Evolutionary conservation across 2,113 vertebrate species (phyloP).

Genomic region (Butorides virescens): DNA sequence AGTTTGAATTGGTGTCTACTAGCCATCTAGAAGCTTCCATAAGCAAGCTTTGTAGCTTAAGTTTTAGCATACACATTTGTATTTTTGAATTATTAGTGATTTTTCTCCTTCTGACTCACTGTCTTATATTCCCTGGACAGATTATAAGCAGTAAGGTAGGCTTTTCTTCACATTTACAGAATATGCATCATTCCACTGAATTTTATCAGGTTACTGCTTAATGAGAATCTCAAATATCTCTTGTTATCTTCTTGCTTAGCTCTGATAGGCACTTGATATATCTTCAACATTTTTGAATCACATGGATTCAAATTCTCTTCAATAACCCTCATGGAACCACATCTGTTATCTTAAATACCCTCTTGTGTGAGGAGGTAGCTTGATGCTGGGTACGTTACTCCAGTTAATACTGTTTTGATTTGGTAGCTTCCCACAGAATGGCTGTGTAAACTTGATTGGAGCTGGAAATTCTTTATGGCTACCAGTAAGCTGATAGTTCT

Average conservation of each 20-base stretch:
- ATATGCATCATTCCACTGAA: background rate
- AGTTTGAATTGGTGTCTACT: background rate
- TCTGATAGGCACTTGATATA: background rate
- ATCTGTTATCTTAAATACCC: background rate
- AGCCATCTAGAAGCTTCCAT: background rate
- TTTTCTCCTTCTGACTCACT: background rate
- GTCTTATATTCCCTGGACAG: background rate
- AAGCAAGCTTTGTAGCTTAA: background rate
- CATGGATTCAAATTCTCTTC: background rate
- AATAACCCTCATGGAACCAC: background rate
- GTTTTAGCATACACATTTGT: background rate
- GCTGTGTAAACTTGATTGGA: background rate
- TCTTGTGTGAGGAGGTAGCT: background rate
- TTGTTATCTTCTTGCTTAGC: background rate
- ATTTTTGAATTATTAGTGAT: background rate
- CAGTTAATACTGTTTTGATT: background rate
- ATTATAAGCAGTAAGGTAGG: background rate
- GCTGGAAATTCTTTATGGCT: background rate
- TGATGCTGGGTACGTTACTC: background rate
- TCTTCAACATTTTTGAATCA: background rate
- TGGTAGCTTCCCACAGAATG: background rate
- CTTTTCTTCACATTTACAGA: background rate
- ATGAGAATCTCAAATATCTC: background rate
- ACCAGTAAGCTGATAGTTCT: background rate
- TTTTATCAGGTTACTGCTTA: background rate